phyloP scores from a whole-genome alignment of 2,888 invertebrate species.

The Pseudococcus longispinus region DNA sequence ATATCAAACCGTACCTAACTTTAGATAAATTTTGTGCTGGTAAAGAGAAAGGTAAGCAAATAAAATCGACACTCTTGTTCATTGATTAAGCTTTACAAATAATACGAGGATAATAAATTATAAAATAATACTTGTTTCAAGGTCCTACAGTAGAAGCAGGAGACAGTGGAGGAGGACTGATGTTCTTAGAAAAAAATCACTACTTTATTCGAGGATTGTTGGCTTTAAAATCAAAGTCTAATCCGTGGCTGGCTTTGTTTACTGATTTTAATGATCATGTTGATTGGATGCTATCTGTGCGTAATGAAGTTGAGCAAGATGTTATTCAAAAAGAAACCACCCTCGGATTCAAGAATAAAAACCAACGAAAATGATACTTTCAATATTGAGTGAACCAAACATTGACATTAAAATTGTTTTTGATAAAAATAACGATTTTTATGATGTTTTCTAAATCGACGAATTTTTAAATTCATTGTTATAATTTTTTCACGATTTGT shows the following conservation, averaged over 20 bases:
- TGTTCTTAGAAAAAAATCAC: not conserved
- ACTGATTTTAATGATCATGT: not conserved
- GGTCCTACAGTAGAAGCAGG: not conserved
- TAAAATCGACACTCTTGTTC: not conserved
- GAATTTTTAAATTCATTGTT: no score
- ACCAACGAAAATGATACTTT: not conserved
- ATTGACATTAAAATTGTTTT: no score
- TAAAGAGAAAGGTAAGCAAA: not conserved
- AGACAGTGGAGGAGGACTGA: conserved; percentile 6
- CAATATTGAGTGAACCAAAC: no score
- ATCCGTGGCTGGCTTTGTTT: not conserved
- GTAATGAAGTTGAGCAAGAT: not conserved
- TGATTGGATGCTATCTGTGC: not conserved
- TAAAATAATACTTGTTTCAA: not conserved
- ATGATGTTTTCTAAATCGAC: no score
- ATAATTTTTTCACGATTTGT: no score
- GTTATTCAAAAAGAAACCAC: not conserved
- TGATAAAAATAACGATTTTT: no score
- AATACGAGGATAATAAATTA: no score
- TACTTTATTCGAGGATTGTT: not conserved
- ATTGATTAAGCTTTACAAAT: no score
- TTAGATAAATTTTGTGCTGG: conserved; percentile 17
- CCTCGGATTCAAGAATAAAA: not conserved
- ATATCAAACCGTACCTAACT: not conserved
- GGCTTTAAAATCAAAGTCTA: not conserved